These are phyloP conservation scores for Diplogasteroides magnus DNA, from an alignment of 1,140 invertebrate species.

Conservation along the genomic window DNA sequence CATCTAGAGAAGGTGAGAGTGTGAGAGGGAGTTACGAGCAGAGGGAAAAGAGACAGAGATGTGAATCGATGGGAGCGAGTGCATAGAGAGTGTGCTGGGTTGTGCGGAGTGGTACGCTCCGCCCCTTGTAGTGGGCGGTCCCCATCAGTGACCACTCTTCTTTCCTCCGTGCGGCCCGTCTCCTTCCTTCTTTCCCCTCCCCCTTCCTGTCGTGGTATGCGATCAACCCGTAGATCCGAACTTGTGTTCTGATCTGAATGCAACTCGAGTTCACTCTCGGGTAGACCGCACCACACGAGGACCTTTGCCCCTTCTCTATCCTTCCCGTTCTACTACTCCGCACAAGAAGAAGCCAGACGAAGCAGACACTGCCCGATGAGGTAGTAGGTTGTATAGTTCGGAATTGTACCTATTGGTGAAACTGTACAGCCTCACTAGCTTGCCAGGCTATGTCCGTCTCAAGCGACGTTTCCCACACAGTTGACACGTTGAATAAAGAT, in stretches of 20 bases:
- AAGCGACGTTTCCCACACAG: too few species aligned
- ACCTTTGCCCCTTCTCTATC: background rate
- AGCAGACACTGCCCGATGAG: constrained; percentile 27
- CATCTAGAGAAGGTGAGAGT: background rate
- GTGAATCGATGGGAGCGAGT: too few species aligned
- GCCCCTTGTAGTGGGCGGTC: background rate
- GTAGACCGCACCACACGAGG: constrained; percentile 30
- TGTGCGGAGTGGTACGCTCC: background rate
- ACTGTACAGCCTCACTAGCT: constrained; percentile 43
- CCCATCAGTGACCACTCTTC: background rate
- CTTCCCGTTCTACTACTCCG: background rate
- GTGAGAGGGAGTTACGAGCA: too few species aligned
- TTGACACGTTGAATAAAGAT: too few species aligned
- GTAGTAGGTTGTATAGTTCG: constrained; percentile 55
- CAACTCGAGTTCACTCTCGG: constrained; percentile 42
- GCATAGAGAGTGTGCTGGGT: too few species aligned
- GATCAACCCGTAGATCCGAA: constrained; percentile 52
- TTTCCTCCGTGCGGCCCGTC: background rate
- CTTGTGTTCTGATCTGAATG: constrained; percentile 37
- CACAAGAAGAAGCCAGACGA: constrained; percentile 6
- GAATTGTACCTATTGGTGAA: constrained; percentile 34
- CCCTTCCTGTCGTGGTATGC: constrained; percentile 4
- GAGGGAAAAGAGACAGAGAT: too few species aligned
- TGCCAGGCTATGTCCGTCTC: constrained; percentile 13
- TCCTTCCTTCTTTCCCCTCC: background rate